Percentiles rank a stretch among this genome's conserved stretches.
phyloP scores from a whole-genome alignment of 92 coral and sea anemone genomes.

The Hydrozoanthus gracilis region DNA sequence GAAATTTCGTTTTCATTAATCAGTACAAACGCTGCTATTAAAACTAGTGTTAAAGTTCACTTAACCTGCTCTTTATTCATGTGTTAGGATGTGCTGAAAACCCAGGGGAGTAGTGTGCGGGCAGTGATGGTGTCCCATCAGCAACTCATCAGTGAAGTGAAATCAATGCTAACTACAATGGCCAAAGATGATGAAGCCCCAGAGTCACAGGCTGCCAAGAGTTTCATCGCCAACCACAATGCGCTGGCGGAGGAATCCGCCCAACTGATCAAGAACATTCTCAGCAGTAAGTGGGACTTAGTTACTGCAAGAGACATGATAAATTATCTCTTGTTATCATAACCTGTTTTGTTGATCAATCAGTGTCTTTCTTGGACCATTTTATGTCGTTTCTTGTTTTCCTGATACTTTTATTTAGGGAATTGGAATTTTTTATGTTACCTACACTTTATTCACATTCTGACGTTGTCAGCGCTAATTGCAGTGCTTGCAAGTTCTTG shows the following conservation, averaged over 20 bases:
- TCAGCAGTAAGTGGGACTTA: constrained; percentile 61
- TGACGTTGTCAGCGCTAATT: no score
- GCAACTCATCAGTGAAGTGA: constrained; percentile 94
- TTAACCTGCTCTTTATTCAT: neutral
- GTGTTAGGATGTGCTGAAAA: constrained; percentile 78
- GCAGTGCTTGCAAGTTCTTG: no score
- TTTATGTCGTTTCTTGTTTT: no score
- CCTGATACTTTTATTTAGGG: no score
- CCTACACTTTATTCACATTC: no score
- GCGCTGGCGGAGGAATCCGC: constrained; percentile 92
- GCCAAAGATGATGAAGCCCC: constrained; percentile 98
- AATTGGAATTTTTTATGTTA: no score
- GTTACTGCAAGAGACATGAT: no score
- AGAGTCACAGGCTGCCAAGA: constrained; percentile 90
- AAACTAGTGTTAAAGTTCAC: neutral
- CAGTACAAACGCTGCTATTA: neutral
- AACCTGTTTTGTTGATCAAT: no score
- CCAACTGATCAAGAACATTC: constrained; percentile 83
- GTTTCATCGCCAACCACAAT: constrained; percentile 92
- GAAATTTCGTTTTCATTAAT: no score
- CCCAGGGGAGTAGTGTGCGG: constrained; percentile 81
- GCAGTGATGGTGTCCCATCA: constrained; percentile 86
- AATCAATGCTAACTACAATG: constrained; percentile 90
- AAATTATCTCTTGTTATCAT: no score
- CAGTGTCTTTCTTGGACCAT: no score